Conservation (phyloP, 53 echinoderm and acorn worm genomes). For the Zoroaster sp. region DNA sequence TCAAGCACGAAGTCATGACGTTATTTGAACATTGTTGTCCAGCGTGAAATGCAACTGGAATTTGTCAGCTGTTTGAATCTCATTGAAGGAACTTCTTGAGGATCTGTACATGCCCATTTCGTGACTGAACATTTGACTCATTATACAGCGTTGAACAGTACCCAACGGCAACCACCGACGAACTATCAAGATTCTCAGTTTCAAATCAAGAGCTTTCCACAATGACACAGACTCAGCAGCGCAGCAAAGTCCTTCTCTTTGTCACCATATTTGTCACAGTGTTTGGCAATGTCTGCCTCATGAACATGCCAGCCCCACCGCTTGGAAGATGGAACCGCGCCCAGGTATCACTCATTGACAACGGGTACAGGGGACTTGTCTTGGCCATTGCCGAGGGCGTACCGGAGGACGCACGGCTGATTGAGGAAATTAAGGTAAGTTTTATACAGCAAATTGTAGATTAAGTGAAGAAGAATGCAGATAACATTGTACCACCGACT, state of each 20-base stretch:
- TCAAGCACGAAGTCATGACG: no score
- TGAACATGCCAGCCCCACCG: background rate
- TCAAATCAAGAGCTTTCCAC: no score
- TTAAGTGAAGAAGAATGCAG: background rate
- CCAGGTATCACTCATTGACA: constrained; percentile 1
- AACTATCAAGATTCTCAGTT: no score
- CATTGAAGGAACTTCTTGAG: no score
- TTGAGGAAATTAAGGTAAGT: constrained; percentile 28
- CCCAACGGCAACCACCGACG: no score
- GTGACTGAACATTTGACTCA: no score
- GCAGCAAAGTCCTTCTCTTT: background rate
- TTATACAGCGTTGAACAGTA: no score
- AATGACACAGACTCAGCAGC: background rate
- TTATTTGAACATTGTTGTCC: no score
- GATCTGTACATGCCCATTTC: no score
- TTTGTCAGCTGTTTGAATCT: no score
- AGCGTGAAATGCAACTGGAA: no score
- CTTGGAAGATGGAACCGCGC: constrained; percentile 14
- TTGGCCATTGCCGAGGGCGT: constrained; percentile 4
- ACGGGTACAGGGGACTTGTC: constrained; percentile 5
- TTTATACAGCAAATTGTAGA: no score
- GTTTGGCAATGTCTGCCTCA: constrained; percentile 3
- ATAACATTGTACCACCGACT: background rate
- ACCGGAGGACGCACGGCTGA: background rate
- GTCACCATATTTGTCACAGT: background rate